phyloP scores from a whole-genome alignment of 2,888 invertebrate genomes.

The Drosophila bunnanda region DNA sequence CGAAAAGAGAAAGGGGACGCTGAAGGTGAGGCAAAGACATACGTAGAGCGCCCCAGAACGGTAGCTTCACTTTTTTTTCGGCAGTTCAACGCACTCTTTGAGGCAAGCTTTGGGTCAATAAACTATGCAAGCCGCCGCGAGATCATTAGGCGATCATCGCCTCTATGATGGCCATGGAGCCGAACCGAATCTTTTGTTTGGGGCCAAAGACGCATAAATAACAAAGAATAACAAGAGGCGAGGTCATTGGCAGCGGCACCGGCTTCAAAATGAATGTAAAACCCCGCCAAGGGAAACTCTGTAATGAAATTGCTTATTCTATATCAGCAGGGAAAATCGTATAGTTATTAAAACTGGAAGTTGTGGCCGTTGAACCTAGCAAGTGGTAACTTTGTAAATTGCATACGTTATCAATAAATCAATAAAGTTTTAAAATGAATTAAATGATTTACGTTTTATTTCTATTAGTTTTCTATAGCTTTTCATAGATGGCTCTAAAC shows the following conservation, averaged over 20 bases:
- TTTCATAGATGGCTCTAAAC: not conserved
- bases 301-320: conserved; percentile 20
- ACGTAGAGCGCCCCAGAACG: conserved; percentile 40
- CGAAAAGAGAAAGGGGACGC: conserved; percentile 18
- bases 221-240: conserved; percentile 47
- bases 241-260: conserved; percentile 68
- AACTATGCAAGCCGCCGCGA: conserved; percentile 59
- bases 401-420: not conserved
- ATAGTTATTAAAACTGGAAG: not conserved
- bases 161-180: conserved; percentile 33
- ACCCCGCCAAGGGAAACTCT: conserved; percentile 33
- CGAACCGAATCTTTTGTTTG: conserved; percentile 59
- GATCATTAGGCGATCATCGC: conserved; percentile 46
- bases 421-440: not conserved
- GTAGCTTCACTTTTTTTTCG: conserved; percentile 70
- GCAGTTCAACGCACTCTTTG: conserved; percentile 71
- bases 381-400: not conserved
- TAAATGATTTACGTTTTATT: too few relatives aligned
- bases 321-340: conserved; percentile 7
- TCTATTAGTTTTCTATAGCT: too few relatives aligned
- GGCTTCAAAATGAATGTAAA: conserved; percentile 50
- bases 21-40: conserved; percentile 9
- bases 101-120: conserved; percentile 67
- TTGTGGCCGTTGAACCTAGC: not conserved
- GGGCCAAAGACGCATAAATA: conserved; percentile 54